Conservation (phyloP, 2,888 invertebrate genomes). For the Rhabditophanes sp. region DNA sequence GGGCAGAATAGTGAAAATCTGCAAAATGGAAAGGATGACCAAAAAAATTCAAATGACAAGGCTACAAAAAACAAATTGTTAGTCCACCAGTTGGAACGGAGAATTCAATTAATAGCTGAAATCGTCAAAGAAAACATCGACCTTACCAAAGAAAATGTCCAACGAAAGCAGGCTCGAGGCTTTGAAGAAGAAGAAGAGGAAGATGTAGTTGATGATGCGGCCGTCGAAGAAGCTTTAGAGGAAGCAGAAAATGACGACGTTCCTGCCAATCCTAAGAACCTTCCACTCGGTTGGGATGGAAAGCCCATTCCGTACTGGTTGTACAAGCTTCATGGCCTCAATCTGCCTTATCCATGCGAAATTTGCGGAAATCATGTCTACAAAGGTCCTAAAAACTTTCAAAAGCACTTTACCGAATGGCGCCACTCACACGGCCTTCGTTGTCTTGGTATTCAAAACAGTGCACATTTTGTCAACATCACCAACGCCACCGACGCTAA, state of each 20-base stretch:
- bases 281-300: slow-evolving; percentile 65
- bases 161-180: slow-evolving; percentile 85
- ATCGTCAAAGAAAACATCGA: slow-evolving; percentile 57
- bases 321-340: slow-evolving; percentile 93
- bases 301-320: slow-evolving; percentile 45
- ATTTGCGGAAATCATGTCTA: slow-evolving; percentile 84
- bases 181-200: slow-evolving; percentile 50
- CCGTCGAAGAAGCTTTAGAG: slow-evolving; percentile 45
- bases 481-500: slow-evolving; percentile 55
- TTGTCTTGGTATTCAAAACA: slow-evolving; percentile 95
- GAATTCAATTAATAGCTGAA: slow-evolving; percentile 18
- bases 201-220: slow-evolving; percentile 59
- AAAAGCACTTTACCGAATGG: slow-evolving; percentile 84
- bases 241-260: slow-evolving; percentile 66
- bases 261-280: slow-evolving; percentile 96
- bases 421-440: slow-evolving; percentile 74
- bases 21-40: slow-evolving; percentile 64
- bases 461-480: slow-evolving; percentile 98
- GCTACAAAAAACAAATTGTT: slow-evolving; percentile 19
- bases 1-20: slow-evolving; percentile 67
- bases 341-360: slow-evolving; percentile 95
- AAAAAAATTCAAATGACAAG: slow-evolving; percentile 28
- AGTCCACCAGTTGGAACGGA: slow-evolving; percentile 18
- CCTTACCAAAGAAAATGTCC: slow-evolving; percentile 91
- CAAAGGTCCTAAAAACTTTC: slow-evolving; percentile 97